Evolutionary conservation across 2,888 invertebrate genomes (phyloP), one percentile per base, ranked within the genome.

Genomic region (Zelleria hepariella): DNA sequence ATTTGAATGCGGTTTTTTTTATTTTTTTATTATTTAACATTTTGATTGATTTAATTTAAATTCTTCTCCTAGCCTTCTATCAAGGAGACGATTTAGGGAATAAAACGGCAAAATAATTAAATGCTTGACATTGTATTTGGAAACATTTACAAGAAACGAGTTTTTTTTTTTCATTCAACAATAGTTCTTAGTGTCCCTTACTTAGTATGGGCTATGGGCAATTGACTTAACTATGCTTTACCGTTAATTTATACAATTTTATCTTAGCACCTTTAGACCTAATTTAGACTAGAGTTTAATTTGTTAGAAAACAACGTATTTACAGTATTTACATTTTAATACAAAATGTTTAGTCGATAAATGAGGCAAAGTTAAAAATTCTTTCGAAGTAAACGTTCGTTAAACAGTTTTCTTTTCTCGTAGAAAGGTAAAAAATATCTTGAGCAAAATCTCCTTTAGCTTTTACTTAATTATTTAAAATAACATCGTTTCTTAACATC

Each of bases 91-190:
- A n/a, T n/a, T n/a, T n/a, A n/a, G n/a, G n/a, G n/a, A 86, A 81
- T 78, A 67, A 85, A 82, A 86, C 75, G 65, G 72, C 58, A 61
- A 26, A 51, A 21, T 71, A 72, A 74, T 76, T 81, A 82, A 83
- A 86, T 86, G 80, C 82, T 85, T 78, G 86, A 87, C 84, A 83
- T 82, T 86, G 73, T 87, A 87, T 82, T 86, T 82, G 77, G 80
- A 86, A 87, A 87, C 86, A 86, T 86, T 86, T 86, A 88, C 87
- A 86, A 78, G 86, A 86, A 85, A 81, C 82, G 78, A 77, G 78
- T 58, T 69, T 67, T 73, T 23, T n/a, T 51, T 23, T 51, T 70
- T 74, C 66, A 61, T 63, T 73, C 70, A 87, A 86, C 86, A 86
- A 78, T 77, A 76, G 67, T 54, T 54, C 32, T 74, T 70, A 67